phyloP scores from a whole-genome alignment of 2,113 vertebrate species.

The Ia io region DNA sequence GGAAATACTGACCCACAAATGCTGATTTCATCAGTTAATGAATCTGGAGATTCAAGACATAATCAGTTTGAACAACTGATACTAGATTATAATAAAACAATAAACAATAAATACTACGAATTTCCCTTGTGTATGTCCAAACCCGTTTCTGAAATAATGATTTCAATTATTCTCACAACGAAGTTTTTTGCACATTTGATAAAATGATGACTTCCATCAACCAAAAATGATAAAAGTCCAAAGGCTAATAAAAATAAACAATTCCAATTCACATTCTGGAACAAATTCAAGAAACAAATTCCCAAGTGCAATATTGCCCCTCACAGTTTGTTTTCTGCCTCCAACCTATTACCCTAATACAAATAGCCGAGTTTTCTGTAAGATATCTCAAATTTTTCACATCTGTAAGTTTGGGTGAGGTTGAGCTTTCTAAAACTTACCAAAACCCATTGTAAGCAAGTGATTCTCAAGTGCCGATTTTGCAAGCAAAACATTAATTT shows the following conservation, averaged over 20 bases:
- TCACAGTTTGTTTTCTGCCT: neutral
- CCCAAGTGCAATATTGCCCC: neutral
- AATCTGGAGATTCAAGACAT: neutral
- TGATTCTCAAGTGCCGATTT: conserved; percentile 42
- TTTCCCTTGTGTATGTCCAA: neutral
- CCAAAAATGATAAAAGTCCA: neutral
- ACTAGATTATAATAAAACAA: neutral
- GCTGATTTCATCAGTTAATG: neutral
- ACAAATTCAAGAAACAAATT: neutral
- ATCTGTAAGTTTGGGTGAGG: neutral
- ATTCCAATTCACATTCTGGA: too few species aligned
- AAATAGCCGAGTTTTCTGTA: neutral
- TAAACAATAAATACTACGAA: neutral
- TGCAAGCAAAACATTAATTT: conserved; percentile 43
- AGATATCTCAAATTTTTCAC: neutral
- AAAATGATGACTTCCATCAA: neutral
- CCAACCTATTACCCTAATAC: neutral
- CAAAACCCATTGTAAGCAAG: conserved; percentile 17
- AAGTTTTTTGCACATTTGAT: neutral
- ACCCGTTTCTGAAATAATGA: neutral
- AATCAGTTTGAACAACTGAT: neutral
- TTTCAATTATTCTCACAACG: neutral
- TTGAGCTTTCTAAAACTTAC: conserved; percentile 1
- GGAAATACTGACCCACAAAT: neutral
- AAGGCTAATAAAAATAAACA: too few species aligned